Base-by-base conservation (phyloP, 2,113 vertebrate species). In the Geococcyx californianus region DNA sequence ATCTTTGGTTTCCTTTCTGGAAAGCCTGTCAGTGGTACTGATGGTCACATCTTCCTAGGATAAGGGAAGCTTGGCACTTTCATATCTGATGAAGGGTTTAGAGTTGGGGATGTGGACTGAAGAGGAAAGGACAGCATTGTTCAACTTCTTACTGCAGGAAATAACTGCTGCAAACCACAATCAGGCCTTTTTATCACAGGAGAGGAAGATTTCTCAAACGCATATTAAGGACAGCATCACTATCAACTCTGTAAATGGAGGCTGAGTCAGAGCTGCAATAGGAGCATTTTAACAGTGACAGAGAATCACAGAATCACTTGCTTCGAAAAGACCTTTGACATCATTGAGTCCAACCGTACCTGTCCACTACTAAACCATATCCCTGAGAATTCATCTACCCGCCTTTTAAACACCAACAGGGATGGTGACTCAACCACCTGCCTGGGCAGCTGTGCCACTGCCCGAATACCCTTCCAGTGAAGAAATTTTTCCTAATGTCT, bases 191-290 rank as follows among this genome's bases (percentile, higher is more conserved):
- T 42, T 9, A 52, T 38, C 26, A 60, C 29, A 49, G 28, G 10
- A 52, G 24, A 56, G 52, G n/a, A 59, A 52, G 33, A 55, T 19
- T 79, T 63, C 33, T 68, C 47, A 13, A 52, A 56, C 11, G 44
- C 0, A 0, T 51, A 40, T 29, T 26, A 67, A 40, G 40, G n/a
- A 25, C 34, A 54, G 16, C 81, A 70, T 7, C 0, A 0, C 31
- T 9, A 25, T 12, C 17, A 72, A n/a, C 7, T 85, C 51, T 14
- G 12, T 54, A 49, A 49, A 54, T 0, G 12, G 28, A 74, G 38
- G 19, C n/a, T 42, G 78, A 82, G 67, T 58, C 58, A 60, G 34
- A 85, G 67, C 49, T 73, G n/a, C 45, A 88, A 7, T 0, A 60
- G 60, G 20, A 73, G 23, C 56, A 7, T 0, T 29, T 5, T 13